Base-by-base conservation (phyloP, 2,113 vertebrate genomes). In the Sorex fumeus region DNA sequence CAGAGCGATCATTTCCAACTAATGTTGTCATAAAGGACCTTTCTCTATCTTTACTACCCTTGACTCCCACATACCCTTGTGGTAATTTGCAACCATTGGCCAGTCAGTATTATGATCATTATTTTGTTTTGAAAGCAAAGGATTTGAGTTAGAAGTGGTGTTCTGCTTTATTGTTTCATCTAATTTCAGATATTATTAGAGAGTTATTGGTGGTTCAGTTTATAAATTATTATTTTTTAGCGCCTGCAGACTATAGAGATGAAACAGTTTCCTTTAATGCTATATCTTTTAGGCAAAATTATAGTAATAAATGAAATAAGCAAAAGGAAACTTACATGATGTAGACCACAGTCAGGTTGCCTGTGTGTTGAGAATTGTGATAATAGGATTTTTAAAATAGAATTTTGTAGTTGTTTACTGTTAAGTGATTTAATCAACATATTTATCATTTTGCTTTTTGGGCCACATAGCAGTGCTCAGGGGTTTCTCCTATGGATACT, bases 341-440 rank as follows among this genome's bases (percentile, higher is more conserved):
- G 19, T 70, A 78, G 79, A 84, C 13, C 62, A 36, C 7, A 62
- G 30, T 43, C 50, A 88, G 34, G 21, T 88, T 91, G 27, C 45
- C 43, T 80, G 23, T 80, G 7, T 77, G 27, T 67, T 88, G 74
- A 72, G 23, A 77, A 83, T 86, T 87, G 5, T 80, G 43, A 91
- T 78, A 25, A 88, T 83, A 69, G 32, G 88, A 72, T 77, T 76
- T 83, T 64, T 27, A 69, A 76, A 87, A 66, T 92, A 12, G 85
- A 82, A 71, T 94, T 89, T 89, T 50, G 30, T 64, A 84, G 77
- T 91, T 71, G 64, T 36, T 87, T 87, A 90, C 81, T 50, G 76
- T 66, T 47, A 16, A 11, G 12, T 72, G 40, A 71, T 66, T 66
- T 66, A 28, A 66, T 27, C 25, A 66, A 66, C 9, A 8, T 66